Base-by-base conservation (phyloP, 2,888 invertebrate species). In the Matsumyia berberina region DNA sequence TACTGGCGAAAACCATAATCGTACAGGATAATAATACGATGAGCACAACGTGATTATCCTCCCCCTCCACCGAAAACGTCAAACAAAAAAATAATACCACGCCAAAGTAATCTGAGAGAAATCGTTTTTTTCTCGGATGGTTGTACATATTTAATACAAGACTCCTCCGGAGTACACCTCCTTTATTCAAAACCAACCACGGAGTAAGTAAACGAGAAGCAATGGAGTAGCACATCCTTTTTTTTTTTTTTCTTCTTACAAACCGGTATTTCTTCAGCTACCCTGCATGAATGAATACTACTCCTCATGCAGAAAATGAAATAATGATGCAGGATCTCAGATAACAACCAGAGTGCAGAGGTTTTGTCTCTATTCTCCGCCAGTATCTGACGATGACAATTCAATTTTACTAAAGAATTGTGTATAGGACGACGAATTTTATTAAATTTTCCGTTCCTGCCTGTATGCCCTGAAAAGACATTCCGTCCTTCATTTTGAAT, bases 221-320 rank as follows among this genome's bases (percentile, higher is more conserved):
- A 46, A 49, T 64, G 46, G 7, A 6, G 39, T 12, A 39, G 29
- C 37, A 53, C 35, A 24, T 51, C 17, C 33, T 31, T 55, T 42
- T 53, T 57, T 46, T 11, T 15, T 46, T 46, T 49, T 46, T 37
- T 29, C 24, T n/a, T 44, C 29, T 2, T 31, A 19, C 62, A 39
- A 67, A 67, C 11, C 66, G 29, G 17, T 37, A 57, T 49, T 58
- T 49, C 70, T 58, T 70, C 69, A 58, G 37, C 31, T 49, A 24
- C 60, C 29, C 11, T 72, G 70, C 70, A 72, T 72, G 58, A 60
- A 8, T 39, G 46, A 72, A 46, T 12, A 37, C 24, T 24, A 44
- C 46, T 58, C 53, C 24, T 72, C 58, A 58, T 49, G 58, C 58
- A 72, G 70, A 72, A 72, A 72, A 58, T 58, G 17, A 58, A 58